Evolutionary conservation across 2,113 vertebrate genomes (phyloP).

Genomic region (Motacilla alba): DNA sequence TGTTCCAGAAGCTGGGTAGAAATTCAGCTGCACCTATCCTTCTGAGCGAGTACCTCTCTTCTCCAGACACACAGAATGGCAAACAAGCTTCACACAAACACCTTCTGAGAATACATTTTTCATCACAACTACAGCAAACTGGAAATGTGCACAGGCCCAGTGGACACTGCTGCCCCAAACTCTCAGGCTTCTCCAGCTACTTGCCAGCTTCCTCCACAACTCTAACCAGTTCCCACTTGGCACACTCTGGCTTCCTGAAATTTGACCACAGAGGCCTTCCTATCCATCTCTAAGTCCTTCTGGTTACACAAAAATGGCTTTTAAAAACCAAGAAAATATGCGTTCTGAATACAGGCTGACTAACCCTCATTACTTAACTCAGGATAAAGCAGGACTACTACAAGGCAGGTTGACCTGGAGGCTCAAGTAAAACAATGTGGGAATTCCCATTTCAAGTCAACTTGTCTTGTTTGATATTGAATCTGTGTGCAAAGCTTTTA

Average conservation of each 20-base stretch:
- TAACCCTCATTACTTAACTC: neutral
- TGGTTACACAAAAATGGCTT: neutral
- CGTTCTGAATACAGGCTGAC: neutral
- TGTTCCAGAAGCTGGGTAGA: neutral
- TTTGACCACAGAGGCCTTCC: neutral
- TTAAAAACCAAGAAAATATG: neutral
- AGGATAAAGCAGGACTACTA: neutral
- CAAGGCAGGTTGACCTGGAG: neutral
- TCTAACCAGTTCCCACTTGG: neutral
- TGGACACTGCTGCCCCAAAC: neutral
- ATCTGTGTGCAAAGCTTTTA: neutral
- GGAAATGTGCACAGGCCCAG: neutral
- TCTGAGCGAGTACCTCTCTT: neutral
- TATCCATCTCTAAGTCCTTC: neutral
- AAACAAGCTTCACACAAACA: neutral
- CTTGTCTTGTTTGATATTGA: neutral
- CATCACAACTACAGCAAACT: neutral
- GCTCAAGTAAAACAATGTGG: neutral
- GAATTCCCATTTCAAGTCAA: neutral
- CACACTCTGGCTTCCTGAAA: neutral
- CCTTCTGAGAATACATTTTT: accelerated
- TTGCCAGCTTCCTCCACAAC: neutral
- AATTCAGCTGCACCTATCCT: neutral
- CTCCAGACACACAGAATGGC: neutral
- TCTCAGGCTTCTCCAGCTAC: neutral